Base-by-base conservation (phyloP, 2,113 vertebrate genomes). In the Copsychus sechellarum region DNA sequence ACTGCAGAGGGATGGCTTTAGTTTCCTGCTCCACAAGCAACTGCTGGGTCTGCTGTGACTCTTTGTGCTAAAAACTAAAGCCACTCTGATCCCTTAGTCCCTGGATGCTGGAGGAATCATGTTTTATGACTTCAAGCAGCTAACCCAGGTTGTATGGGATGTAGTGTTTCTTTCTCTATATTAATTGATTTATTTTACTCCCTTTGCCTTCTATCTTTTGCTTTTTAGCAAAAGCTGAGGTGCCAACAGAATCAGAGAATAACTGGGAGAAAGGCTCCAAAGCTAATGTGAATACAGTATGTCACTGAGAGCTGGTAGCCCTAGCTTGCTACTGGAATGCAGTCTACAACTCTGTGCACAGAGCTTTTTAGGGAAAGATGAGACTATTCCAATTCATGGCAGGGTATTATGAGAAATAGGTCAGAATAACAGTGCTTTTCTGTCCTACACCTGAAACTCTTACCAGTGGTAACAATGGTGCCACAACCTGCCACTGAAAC, bases 401-500 rank as follows among this genome's bases (percentile, higher is more conserved):
- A 60, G 47, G 81, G 64, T 28, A 76, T 26, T 67, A 43, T n/a
- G 54, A 90, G 80, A 86, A 67, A 66, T 23, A 71, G 36, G 67
- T 64, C 38, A 79, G 66, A 89, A 94, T 78, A 70, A 79, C 48
- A 87, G 73, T 34, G 73, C 53, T 19, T 29, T 79, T 71, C 56
- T 18, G 50, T 79, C 73, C 98, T 98, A 97, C 94, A 97, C 95
- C 92, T 97, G 90, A 92, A 96, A 96, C 95, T 93, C 83, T 89
- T 83, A 69, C 48, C 74, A 62, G 84, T 62, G 64, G 87, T 96
- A 87, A 93, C 88, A 81, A 95, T 53, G 94, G 88, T 56, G 91
- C 96, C 92, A 97, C 95, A 98, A 96, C 86, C 84, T 94, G 76
- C 95, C 98, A 97, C 97, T 95, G 96, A 97, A 98, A 98, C 66